Evolutionary conservation across 2,113 vertebrate species (phyloP), one percentile per base, ranked within the genome.

Genomic region (Hydrolagus affinis): DNA sequence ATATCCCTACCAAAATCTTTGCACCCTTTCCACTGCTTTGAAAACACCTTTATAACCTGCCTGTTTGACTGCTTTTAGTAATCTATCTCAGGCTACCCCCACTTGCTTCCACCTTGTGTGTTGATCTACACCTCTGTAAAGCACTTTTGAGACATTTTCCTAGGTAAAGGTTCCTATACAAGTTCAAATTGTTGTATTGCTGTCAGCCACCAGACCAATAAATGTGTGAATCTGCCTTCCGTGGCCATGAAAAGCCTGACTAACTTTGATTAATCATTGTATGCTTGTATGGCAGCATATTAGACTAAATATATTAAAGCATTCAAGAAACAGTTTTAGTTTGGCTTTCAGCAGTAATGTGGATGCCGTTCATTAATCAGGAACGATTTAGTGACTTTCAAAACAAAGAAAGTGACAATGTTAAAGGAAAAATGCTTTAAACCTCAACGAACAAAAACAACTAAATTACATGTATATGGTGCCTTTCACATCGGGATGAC

Each of bases 251-350:
- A 7, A 25, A 17, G 76, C 57, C 21, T 78, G 57, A 28, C 17
- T 66, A 4, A 28, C 23, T 44, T 74, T 74, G 56, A 74, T 44
- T 2, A 3, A 19, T 17, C 56, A 17, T 15, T 21, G 30, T 83
- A 25, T 64, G 62, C 60, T 30, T 3, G 3, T 30, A 17, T 28
- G 15, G 60, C 60, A 83, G 59, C 23, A 64, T 64, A 30, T 19
- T 10, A 17, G 19, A 30, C 8, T 3, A 30, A 8, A 10, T 66
- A 28, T 83, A 66, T 66, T 83, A 66, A 83, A 83, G 25, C 25
- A 14, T 83, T 66, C 77, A 66, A 64, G 30, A 25, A 64, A 64
- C 60, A 28, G 77, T 64, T 83, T 83, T 25, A 30, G 60, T 83
- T 83, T 66, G 60, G 7, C 62, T 64, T n/a, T 14, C 25, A 30